Evolutionary conservation across 2,888 invertebrate genomes (phyloP).

Genomic region (Stomorhina lunata): DNA sequence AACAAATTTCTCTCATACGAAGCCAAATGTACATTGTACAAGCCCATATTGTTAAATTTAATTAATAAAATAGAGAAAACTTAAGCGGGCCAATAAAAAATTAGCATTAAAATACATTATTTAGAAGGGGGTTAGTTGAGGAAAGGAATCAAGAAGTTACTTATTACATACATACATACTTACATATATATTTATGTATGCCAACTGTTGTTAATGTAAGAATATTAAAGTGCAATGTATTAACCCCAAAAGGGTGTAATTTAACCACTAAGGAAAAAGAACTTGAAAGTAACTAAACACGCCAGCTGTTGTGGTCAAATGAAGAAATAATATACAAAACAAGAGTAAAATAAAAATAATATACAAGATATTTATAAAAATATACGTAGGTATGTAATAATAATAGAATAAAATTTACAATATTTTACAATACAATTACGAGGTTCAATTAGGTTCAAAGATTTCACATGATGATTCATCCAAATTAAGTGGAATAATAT

Average conservation of each 20-base stretch:
- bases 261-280: constrained; percentile 16
- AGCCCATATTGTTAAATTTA: background rate
- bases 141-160: too few species aligned
- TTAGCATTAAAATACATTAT: constrained; percentile 2
- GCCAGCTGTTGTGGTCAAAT: constrained; percentile 50
- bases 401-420: too few species aligned
- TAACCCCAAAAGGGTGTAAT: background rate
- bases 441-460: background rate
- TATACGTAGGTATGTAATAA: too few species aligned
- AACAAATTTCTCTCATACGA: too few species aligned
- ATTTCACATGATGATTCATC: constrained; percentile 13
- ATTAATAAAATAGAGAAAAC: constrained; percentile 14
- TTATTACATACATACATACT: too few species aligned
- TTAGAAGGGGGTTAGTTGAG: too few species aligned
- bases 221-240: too few species aligned
- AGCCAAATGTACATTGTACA: background rate
- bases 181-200: too few species aligned
- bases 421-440: background rate
- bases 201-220: too few species aligned
- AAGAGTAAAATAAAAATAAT: too few species aligned
- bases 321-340: background rate
- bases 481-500: background rate
- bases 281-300: background rate
- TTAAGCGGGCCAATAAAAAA: background rate
- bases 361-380: too few species aligned